A percentile compares a stretch with the other conserved stretches of the same genome.
phyloP scores from a whole-genome alignment of 2,797 vertebrate genomes.

The Acridotheres tristis region DNA sequence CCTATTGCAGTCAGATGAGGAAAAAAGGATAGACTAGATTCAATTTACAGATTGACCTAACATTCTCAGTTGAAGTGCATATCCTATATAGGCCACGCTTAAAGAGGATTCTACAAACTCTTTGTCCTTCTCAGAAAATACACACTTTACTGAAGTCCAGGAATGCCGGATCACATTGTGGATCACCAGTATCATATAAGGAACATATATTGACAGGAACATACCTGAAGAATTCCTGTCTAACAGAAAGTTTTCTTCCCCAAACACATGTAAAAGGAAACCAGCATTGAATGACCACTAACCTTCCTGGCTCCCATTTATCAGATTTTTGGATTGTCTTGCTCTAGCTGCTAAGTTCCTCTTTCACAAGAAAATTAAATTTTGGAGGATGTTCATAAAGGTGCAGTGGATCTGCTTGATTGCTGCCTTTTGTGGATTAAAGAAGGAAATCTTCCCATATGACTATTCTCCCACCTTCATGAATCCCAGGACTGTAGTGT shows the following conservation, averaged over 20 bases:
- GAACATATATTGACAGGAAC: background rate
- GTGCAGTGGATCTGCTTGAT: background rate
- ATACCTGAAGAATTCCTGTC: background rate
- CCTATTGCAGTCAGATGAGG: background rate
- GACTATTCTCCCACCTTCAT: background rate
- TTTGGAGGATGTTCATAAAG: background rate
- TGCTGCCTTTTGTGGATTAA: background rate
- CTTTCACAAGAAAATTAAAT: background rate
- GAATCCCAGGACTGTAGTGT: rapidly evolving
- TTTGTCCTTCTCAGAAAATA: background rate
- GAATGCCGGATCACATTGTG: background rate
- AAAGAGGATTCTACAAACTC: background rate
- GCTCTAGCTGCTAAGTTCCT: background rate
- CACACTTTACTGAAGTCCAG: background rate
- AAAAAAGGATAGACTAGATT: background rate
- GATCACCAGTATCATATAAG: background rate
- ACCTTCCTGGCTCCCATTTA: background rate
- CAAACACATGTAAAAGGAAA: background rate
- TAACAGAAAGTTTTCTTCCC: background rate
- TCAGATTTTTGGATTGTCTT: background rate
- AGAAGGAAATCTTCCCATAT: background rate
- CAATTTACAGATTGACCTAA: background rate
- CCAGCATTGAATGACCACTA: background rate
- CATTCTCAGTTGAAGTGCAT: rapidly evolving
- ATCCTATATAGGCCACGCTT: rapidly evolving